Base-by-base conservation (phyloP, 2,797 vertebrate genomes). In the Sardinella longiceps region DNA sequence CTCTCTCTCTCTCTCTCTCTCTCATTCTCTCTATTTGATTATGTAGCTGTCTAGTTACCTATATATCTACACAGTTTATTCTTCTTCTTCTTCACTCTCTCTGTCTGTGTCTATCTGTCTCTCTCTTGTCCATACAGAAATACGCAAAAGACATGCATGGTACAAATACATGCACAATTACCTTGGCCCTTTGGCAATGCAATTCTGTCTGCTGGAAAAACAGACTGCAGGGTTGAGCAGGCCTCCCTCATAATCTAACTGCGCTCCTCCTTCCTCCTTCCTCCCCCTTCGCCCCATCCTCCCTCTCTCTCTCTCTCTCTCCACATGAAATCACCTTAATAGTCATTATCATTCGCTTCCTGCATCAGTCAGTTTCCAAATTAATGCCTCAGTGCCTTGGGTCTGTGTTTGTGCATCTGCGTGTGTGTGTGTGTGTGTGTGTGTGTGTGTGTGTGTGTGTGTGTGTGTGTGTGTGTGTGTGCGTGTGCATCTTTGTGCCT, bases 341-440 rank as follows among this genome's bases (percentile, higher is more conserved):
- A 88, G 89, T 86, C 89, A 89, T 91, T 91, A 90, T 84, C 88
- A 88, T 89, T 84, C 80, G 87, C 85, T 80, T 86, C 87, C 89
- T 91, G 81, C 85, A 88, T 88, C 80, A 86, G 63, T 88, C 80
- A 87, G 56, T 88, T 50, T 70, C 81, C 82, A 87, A 88, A 87
- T 82, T 82, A 89, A 83, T 82, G 85, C 84, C 82, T 82, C 74
- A 81, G 85, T 82, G 84, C 84, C 84, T 63, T 80, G 51, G 39
- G 28, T 81, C 85, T 84, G 83, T 66, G 15, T 33, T 48, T 82
- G 51, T 85, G 63, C 70, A 77, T 50, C 56, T 82, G 37, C 63
- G 74, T 46, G 66, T 58, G 25, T 81, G 33, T 50, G 45, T 88
- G 43, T 84, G 50, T 77, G 58, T 80, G 80, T 81, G 85, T 80